A percentile compares a stretch with the other conserved stretches of the same genome.
Conservation (phyloP, 2,797 vertebrate species). For the Cossypha niveicapilla region DNA sequence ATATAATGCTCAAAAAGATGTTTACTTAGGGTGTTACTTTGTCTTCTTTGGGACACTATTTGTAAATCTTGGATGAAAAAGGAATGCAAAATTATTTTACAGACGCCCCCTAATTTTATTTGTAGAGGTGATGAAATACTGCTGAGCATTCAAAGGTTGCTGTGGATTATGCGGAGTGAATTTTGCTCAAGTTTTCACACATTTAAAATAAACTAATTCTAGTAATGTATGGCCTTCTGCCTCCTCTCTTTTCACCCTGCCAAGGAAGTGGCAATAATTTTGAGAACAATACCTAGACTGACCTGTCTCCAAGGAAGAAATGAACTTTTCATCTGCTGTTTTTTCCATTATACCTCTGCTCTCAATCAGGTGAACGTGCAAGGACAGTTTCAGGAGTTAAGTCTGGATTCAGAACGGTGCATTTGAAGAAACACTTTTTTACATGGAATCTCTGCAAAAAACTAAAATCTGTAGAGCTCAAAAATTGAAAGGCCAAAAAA, state of each 20-base stretch:
- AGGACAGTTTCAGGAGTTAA: background rate
- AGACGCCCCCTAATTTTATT: background rate
- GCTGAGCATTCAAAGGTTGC: background rate
- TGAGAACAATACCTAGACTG: background rate
- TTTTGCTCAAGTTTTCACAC: slow-evolving; percentile 18
- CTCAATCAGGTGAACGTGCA: background rate
- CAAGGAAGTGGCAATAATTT: background rate
- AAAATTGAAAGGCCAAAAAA: slow-evolving; percentile 1
- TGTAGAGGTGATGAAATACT: slow-evolving; percentile 7
- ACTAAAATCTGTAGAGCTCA: background rate
- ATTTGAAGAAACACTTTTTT: slow-evolving; percentile 9
- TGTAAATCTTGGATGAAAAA: background rate
- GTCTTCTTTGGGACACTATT: background rate
- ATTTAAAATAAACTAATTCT: slow-evolving; percentile 18
- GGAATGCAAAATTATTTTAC: background rate
- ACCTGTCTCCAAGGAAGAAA: background rate
- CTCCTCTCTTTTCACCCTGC: background rate
- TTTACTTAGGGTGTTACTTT: background rate
- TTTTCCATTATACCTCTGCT: background rate
- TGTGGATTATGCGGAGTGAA: background rate
- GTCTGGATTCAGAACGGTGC: slow-evolving; percentile 14
- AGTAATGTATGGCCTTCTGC: background rate
- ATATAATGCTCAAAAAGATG: background rate
- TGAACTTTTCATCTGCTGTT: background rate
- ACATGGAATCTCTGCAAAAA: background rate